phyloP scores from a whole-genome alignment of 2,797 vertebrate genomes.

The Holocentrus rufus region DNA sequence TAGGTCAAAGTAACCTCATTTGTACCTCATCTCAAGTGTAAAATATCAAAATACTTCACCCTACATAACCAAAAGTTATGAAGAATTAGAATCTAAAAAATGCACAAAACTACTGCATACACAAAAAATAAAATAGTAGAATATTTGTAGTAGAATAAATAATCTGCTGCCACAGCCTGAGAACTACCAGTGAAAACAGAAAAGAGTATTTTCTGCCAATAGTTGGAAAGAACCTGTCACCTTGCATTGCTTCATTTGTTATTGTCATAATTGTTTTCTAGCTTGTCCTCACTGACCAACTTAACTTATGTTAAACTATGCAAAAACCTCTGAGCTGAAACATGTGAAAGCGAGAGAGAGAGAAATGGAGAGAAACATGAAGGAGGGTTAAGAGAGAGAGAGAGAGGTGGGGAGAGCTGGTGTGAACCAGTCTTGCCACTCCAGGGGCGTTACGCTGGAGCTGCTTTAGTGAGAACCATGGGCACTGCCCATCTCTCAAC shows the following conservation, averaged over 20 bases:
- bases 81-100: no score
- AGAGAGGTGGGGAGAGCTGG: slow-evolving; percentile 47
- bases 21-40: no score
- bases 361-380: neutral
- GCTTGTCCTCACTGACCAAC: neutral
- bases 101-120: no score
- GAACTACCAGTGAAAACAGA: neutral
- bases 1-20: no score
- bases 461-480: slow-evolving; percentile 59
- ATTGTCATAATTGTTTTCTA: neutral
- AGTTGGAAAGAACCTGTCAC: neutral
- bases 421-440: slow-evolving; percentile 78
- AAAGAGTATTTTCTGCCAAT: neutral
- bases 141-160: neutral
- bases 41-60: no score
- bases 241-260: slow-evolving; percentile 1
- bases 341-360: slow-evolving; percentile 13
- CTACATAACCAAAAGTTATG: no score
- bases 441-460: slow-evolving; percentile 67
- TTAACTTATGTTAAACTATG: neutral
- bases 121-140: neutral
- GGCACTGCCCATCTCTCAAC: slow-evolving; percentile 63
- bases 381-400: slow-evolving; percentile 4
- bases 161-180: slow-evolving; percentile 16
- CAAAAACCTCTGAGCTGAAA: neutral